Conservation (phyloP, 2,888 invertebrate species). For the Eulithis testata region DNA sequence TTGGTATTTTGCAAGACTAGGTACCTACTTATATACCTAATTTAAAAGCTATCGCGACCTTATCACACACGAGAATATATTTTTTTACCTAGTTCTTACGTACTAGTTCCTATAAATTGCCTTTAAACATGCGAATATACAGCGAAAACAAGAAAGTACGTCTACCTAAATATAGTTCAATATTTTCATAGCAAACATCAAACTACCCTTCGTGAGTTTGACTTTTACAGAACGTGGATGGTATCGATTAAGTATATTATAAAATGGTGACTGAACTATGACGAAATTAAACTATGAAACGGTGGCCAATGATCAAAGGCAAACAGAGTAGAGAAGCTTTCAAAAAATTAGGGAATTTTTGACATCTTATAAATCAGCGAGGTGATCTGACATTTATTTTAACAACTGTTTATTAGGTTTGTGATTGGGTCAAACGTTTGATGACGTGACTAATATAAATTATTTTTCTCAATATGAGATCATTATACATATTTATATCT, state of each 20-base stretch:
- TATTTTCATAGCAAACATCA: background rate
- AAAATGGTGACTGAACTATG: background rate
- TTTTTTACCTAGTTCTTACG: background rate
- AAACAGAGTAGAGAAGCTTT: too few species aligned
- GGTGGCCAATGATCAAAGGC: too few species aligned
- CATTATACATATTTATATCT: background rate
- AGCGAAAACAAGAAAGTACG: background rate
- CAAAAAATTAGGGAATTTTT: too few species aligned
- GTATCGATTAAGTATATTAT: background rate
- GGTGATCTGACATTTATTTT: too few species aligned
- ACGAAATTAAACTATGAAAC: too few species aligned
- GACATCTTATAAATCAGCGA: too few species aligned
- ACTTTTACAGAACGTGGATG: background rate
- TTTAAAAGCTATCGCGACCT: background rate
- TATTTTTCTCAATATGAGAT: too few species aligned
- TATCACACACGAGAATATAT: background rate
- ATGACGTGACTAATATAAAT: too few species aligned
- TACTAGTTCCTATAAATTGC: background rate
- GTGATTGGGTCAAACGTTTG: too few species aligned
- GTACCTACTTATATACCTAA: too few species aligned
- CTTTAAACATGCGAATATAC: background rate
- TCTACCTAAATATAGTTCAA: background rate
- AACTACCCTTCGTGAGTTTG: background rate
- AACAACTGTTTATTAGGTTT: too few species aligned
- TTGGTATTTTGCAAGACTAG: background rate